Evolutionary conservation across 1,140 invertebrate genomes (phyloP).

Genomic region (Palaemon carinicauda): DNA sequence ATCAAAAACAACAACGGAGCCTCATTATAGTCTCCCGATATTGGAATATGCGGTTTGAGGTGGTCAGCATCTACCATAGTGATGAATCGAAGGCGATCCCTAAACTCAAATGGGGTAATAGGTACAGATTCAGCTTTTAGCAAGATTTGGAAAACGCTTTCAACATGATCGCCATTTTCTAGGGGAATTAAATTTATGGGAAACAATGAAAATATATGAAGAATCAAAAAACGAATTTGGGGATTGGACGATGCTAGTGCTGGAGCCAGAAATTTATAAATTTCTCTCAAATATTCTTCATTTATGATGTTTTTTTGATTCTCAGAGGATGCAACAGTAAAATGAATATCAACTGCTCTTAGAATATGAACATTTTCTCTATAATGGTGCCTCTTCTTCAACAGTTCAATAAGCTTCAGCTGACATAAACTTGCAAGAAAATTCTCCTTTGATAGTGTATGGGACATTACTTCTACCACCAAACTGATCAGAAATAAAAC

Average conservation of each 20-base stretch:
- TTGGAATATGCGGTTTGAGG: constrained; percentile 62
- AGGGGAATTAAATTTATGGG: constrained; percentile 64
- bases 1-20: constrained; percentile 79
- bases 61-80: constrained; percentile 73
- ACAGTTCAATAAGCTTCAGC: constrained; percentile 60
- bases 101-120: constrained; percentile 76
- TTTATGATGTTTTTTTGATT: constrained; percentile 51
- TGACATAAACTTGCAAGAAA: constrained; percentile 63
- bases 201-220: constrained; percentile 78
- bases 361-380: constrained; percentile 60
- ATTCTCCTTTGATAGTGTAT: constrained; percentile 67
- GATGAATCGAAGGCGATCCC: constrained; percentile 77
- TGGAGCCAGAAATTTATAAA: constrained; percentile 68
- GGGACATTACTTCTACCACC: constrained; percentile 70
- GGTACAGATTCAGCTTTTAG: constrained; percentile 75
- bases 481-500: constrained; percentile 68
- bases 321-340: constrained; percentile 59
- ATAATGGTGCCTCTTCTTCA: constrained; percentile 51
- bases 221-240: constrained; percentile 74
- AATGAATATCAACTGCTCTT: constrained; percentile 61
- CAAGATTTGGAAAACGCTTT: constrained; percentile 73
- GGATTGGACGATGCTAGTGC: constrained; percentile 74
- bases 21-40: constrained; percentile 65
- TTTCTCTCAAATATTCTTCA: constrained; percentile 65
- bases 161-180: constrained; percentile 64